Conservation (phyloP, 2,797 vertebrate species). For the Enteromius mattozi region DNA sequence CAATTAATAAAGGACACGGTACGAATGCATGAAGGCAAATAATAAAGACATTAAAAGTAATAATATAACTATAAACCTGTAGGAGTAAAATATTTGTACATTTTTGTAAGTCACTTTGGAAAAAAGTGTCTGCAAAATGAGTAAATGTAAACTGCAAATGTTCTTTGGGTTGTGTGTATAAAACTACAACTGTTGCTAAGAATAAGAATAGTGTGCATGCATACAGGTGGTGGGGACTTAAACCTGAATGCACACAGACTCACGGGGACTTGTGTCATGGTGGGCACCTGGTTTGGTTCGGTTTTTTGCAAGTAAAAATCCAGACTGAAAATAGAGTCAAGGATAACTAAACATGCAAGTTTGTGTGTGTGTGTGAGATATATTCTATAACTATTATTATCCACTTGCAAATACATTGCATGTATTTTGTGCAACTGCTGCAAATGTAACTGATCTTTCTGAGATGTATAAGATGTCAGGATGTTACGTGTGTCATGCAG, state of each 20-base stretch:
- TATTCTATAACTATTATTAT: not conserved
- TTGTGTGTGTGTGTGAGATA: not conserved
- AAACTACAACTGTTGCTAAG: not conserved
- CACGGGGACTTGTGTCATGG: too few species aligned
- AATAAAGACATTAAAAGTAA: not conserved
- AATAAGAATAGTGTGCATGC: not conserved
- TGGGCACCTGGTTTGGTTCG: too few species aligned
- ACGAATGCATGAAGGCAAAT: not conserved
- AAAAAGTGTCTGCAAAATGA: too few species aligned
- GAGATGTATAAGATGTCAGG: constrained; percentile 22
- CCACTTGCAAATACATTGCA: constrained; percentile 16
- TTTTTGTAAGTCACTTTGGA: too few species aligned
- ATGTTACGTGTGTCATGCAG: not conserved
- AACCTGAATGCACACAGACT: too few species aligned
- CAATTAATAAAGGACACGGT: not conserved
- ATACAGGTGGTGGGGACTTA: too few species aligned
- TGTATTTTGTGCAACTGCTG: constrained; percentile 7
- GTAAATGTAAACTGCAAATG: too few species aligned
- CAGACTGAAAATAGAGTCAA: too few species aligned
- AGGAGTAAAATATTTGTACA: too few species aligned
- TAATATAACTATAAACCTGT: too few species aligned
- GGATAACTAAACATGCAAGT: too few species aligned
- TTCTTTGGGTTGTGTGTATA: not conserved
- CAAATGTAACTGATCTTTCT: constrained; percentile 17
- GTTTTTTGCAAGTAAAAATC: too few species aligned